Evolutionary conservation across 2,888 invertebrate genomes (phyloP).

Genomic region (Cheilosia vernalis): DNA sequence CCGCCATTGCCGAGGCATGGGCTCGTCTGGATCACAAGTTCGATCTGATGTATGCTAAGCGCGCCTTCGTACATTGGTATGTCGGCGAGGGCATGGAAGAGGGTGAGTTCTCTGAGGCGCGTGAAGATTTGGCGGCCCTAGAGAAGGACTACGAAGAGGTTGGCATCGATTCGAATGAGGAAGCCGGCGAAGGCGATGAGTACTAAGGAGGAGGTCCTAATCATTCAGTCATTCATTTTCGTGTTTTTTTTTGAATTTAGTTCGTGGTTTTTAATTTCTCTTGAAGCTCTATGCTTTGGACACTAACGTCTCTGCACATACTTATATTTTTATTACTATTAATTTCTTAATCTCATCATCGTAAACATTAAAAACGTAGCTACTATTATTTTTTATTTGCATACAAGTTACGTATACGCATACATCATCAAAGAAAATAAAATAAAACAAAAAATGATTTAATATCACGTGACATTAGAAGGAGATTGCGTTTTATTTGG

Average conservation of each 20-base stretch:
- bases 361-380: conserved; percentile 35
- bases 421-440: conserved; percentile 43
- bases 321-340: conserved; percentile 44
- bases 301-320: conserved; percentile 61
- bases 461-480: conserved; percentile 69
- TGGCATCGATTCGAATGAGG: conserved; percentile 89
- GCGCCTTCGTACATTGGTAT: conserved; percentile 98
- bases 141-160: conserved; percentile 93
- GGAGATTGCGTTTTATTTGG: background rate
- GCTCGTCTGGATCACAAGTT: conserved; percentile 97
- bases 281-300: conserved; percentile 33
- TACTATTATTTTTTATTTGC: conserved; percentile 41
- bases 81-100: conserved; percentile 95
- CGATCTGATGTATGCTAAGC: conserved; percentile 97
- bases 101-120: conserved; percentile 93
- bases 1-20: conserved; percentile 98
- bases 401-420: conserved; percentile 3
- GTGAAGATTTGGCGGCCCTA: conserved; percentile 92
- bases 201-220: conserved; percentile 83
- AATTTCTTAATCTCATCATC: conserved; percentile 54
- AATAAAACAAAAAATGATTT: conserved; percentile 53
- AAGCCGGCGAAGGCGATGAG: conserved; percentile 89
- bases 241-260: conserved; percentile 29
- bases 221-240: conserved; percentile 26
- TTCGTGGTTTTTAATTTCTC: conserved; percentile 40